Evolutionary conservation across 30 jellyfish, hydroid and myxozoan genomes (phyloP).

Genomic region (Aurelia aurita): DNA sequence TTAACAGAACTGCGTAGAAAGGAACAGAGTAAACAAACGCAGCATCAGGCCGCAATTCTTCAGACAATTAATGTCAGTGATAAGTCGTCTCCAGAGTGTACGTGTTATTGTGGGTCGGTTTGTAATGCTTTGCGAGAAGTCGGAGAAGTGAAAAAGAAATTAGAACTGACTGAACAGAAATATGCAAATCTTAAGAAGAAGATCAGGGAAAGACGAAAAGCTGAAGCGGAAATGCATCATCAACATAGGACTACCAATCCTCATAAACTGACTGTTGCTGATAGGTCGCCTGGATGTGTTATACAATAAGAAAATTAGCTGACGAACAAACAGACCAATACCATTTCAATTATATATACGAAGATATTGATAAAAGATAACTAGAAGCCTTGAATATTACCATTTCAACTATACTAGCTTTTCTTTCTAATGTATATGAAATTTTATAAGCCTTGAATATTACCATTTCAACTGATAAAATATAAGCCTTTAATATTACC

Average conservation of each 20-base stretch:
- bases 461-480: too few relatives aligned
- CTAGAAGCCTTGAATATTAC: too few relatives aligned
- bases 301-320: constrained; percentile 44
- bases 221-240: constrained; percentile 64
- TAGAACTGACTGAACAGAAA: constrained; percentile 78
- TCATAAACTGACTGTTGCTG: constrained; percentile 70
- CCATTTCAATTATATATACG: too few relatives aligned
- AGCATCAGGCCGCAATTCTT: constrained; percentile 9
- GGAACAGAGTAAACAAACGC: constrained; percentile 23
- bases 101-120: constrained; percentile 95
- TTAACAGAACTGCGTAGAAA: constrained; percentile 17
- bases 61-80: constrained; percentile 48
- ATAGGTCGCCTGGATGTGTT: constrained; percentile 83
- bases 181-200: constrained; percentile 78
- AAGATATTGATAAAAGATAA: too few relatives aligned
- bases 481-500: too few relatives aligned
- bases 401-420: too few relatives aligned
- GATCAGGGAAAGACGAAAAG: constrained; percentile 88
- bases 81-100: constrained; percentile 74
- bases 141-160: constrained; percentile 60
- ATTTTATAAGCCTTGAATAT: too few relatives aligned
- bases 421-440: too few relatives aligned
- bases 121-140: constrained; percentile 92
- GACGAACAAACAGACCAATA: too few relatives aligned
- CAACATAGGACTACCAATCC: constrained; percentile 29